Conservation (phyloP, 1,140 invertebrate species). For the Antheraea pernyi region DNA sequence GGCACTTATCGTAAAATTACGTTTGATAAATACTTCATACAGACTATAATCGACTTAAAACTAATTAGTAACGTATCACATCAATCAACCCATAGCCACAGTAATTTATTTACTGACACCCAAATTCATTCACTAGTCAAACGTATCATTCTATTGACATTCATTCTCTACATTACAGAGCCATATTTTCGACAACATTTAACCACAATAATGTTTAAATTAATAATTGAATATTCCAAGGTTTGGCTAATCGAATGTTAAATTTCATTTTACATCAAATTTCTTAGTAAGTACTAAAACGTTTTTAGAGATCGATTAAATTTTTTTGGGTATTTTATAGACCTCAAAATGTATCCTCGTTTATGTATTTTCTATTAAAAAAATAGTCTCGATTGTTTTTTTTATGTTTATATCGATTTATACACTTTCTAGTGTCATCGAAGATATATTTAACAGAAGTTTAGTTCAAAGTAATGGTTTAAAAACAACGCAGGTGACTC, state of each 20-base stretch:
- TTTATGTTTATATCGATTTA: no score
- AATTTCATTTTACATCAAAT: conserved; percentile 26
- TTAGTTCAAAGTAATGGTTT: no score
- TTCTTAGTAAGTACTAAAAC: conserved; percentile 30
- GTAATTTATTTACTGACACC: conserved; percentile 34
- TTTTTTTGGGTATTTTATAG: background rate
- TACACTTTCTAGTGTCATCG: no score
- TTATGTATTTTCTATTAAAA: background rate
- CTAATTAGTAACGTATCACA: conserved; percentile 71
- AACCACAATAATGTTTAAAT: conserved; percentile 5
- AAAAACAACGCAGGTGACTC: no score
- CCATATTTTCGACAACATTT: background rate
- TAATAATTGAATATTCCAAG: conserved; percentile 20
- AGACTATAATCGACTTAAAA: conserved; percentile 57
- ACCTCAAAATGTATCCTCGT: background rate
- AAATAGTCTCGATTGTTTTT: no score
- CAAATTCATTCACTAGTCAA: conserved; percentile 20
- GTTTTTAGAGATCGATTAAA: conserved; percentile 9
- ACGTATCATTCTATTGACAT: conserved; percentile 29
- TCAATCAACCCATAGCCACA: conserved; percentile 60
- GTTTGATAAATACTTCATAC: conserved; percentile 74
- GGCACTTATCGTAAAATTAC: conserved; percentile 63
- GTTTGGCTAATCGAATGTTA: conserved; percentile 14
- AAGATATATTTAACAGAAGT: no score
- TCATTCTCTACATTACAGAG: conserved; percentile 15